Evolutionary conservation across 2,888 invertebrate species (phyloP).

Genomic region (Merodon equestris): DNA sequence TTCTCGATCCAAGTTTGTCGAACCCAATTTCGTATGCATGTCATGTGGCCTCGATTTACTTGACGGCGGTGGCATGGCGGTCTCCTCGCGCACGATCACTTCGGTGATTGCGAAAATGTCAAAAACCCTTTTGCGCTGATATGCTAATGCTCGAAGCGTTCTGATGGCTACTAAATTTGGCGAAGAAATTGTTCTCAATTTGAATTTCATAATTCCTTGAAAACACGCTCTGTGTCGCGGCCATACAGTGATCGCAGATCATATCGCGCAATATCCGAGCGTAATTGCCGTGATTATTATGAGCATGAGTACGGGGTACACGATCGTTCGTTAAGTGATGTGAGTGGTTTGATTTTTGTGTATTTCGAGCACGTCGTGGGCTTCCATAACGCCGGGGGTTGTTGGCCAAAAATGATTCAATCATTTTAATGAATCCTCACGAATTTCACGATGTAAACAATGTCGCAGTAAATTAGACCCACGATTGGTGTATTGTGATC

Average conservation of each 20-base stretch:
- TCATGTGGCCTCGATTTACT: slow-evolving; percentile 49
- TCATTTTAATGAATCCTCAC: slow-evolving; percentile 30
- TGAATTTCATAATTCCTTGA: slow-evolving; percentile 16
- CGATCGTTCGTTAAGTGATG: background rate
- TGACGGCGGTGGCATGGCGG: background rate
- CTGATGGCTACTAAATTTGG: slow-evolving; percentile 35
- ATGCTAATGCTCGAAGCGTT: too few species aligned
- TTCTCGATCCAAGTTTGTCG: slow-evolving; percentile 44
- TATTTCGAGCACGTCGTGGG: slow-evolving; percentile 55
- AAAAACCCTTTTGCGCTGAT: too few species aligned
- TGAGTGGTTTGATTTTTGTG: slow-evolving; percentile 15
- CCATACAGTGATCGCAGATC: slow-evolving; percentile 14
- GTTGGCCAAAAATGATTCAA: slow-evolving; percentile 49
- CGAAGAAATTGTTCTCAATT: slow-evolving; percentile 2
- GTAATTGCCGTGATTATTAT: slow-evolving; percentile 43
- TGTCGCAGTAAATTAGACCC: slow-evolving; percentile 57
- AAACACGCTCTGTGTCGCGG: background rate
- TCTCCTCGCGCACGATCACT: background rate
- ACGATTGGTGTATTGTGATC: slow-evolving; percentile 37
- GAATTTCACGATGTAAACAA: slow-evolving; percentile 35
- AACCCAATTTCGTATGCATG: slow-evolving; percentile 63
- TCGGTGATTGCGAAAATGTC: background rate
- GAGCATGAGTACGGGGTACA: slow-evolving; percentile 7
- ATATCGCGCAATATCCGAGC: slow-evolving; percentile 19
- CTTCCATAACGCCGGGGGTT: slow-evolving; percentile 27